Conservation (phyloP, 2,797 vertebrate species). For the Strix occidentalis region DNA sequence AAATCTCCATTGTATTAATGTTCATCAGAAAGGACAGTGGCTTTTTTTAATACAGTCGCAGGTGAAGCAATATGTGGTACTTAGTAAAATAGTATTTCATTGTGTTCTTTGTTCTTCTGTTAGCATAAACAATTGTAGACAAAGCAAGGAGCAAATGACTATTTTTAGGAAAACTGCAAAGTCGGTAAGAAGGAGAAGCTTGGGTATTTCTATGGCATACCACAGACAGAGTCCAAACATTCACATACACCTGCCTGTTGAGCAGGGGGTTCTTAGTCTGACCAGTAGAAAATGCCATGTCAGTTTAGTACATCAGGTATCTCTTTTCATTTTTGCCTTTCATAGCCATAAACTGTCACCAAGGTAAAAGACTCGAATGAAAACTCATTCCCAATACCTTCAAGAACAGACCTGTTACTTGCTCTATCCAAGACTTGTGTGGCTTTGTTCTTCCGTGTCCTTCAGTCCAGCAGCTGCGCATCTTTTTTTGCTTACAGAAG, state of each 20-base stretch:
- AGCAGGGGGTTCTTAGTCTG: not conserved
- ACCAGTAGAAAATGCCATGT: not conserved
- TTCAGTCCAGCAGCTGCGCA: not conserved
- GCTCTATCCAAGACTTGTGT: accelerated
- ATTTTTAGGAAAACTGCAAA: not conserved
- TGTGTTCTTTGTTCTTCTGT: not conserved
- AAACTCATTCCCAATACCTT: not conserved
- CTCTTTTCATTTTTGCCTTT: not conserved
- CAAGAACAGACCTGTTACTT: not conserved
- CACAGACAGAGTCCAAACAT: accelerated
- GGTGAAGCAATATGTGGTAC: not conserved
- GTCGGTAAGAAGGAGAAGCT: not conserved
- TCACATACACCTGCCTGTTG: accelerated
- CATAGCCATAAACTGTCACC: not conserved
- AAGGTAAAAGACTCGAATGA: not conserved
- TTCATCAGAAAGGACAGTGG: not conserved
- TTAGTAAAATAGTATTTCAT: not conserved
- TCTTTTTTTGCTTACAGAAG: not conserved
- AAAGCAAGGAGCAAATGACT: not conserved
- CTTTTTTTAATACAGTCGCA: not conserved
- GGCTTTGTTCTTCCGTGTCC: not conserved
- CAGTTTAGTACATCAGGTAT: not conserved
- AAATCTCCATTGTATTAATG: accelerated
- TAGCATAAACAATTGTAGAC: not conserved
- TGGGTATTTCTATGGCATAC: not conserved